A percentile compares a stretch with the other conserved stretches of the same genome.
These are phyloP conservation scores for Standfussiana lucernea DNA, from an alignment of 2,888 invertebrate genomes.

Conservation along the genomic window DNA sequence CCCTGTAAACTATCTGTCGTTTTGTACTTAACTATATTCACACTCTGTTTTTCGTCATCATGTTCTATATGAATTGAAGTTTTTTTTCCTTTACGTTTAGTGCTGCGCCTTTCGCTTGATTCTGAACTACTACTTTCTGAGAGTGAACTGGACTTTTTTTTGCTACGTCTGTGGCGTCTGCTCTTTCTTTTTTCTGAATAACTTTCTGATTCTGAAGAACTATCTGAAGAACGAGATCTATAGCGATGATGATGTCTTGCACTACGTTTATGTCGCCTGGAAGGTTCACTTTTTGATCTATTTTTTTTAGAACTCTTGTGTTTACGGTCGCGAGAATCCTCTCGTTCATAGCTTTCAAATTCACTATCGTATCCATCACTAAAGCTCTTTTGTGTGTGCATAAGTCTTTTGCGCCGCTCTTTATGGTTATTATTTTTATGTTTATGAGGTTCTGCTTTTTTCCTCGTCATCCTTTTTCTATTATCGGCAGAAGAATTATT, in stretches of 20 bases:
- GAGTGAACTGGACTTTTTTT: slow-evolving; percentile 84
- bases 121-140: slow-evolving; percentile 87
- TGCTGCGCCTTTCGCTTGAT: slow-evolving; percentile 83
- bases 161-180: slow-evolving; percentile 84
- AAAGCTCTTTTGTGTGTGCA: slow-evolving; percentile 86
- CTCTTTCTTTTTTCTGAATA: slow-evolving; percentile 83
- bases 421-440: slow-evolving; percentile 79
- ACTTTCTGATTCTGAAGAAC: slow-evolving; percentile 81
- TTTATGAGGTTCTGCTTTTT: slow-evolving; percentile 74
- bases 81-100: slow-evolving; percentile 87
- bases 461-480: slow-evolving; percentile 72
- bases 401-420: slow-evolving; percentile 81
- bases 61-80: slow-evolving; percentile 87
- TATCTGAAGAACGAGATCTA: slow-evolving; percentile 83
- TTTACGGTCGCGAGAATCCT: slow-evolving; percentile 75
- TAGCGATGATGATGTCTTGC: slow-evolving; percentile 77
- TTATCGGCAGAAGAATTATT: slow-evolving; percentile 88
- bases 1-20: slow-evolving; percentile 71
- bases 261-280: slow-evolving; percentile 80
- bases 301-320: slow-evolving; percentile 80
- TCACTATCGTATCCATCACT: slow-evolving; percentile 89
- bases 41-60: slow-evolving; percentile 86
- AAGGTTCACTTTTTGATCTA: slow-evolving; percentile 88
- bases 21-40: slow-evolving; percentile 87
- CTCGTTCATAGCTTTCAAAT: slow-evolving; percentile 76